Conservation (phyloP, 1,140 invertebrate species). For the Drosophila pectinifera region DNA sequence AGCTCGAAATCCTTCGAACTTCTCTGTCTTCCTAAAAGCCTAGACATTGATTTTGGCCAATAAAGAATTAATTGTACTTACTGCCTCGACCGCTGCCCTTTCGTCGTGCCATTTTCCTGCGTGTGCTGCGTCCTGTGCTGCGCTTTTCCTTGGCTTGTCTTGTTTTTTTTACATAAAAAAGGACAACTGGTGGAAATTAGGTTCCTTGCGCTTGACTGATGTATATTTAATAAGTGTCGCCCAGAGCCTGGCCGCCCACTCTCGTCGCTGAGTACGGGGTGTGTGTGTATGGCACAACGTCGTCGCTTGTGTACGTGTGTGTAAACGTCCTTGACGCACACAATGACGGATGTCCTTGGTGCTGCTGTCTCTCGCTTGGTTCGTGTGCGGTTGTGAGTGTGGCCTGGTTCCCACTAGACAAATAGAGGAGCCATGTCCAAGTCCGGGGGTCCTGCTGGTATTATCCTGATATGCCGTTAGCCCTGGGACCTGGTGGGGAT, state of each 20-base stretch:
- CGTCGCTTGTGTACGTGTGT: constrained; percentile 4
- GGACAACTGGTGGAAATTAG: constrained; percentile 43
- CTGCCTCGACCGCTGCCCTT: constrained; percentile 77
- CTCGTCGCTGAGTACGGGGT: constrained; percentile 5
- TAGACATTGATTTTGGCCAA: constrained; percentile 6
- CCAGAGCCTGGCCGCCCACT: constrained; percentile 19
- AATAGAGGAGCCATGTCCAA: constrained; percentile 42
- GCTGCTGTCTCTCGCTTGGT: constrained; percentile 8
- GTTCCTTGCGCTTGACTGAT: constrained; percentile 58
- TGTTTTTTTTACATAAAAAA: constrained; percentile 27
- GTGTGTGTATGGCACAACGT: constrained; percentile 25
- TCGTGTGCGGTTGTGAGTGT: background rate
- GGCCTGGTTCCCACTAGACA: constrained; percentile 53
- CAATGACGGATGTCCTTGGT: constrained; percentile 45
- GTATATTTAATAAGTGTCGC: constrained; percentile 57
- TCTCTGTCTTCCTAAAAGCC: background rate
- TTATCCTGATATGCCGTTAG: constrained; percentile 38
- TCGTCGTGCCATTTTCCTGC: constrained; percentile 65
- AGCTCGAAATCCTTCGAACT: constrained; percentile 1
- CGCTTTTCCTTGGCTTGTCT: constrained; percentile 24
- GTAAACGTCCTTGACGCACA: constrained; percentile 52
- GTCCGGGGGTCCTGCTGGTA: constrained; percentile 13
- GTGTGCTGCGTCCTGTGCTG: constrained; percentile 21
- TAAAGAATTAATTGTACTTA: constrained; percentile 46
- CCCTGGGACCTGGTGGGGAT: constrained; percentile 31